Evolutionary conservation across 2,113 vertebrate species (phyloP), one percentile per base, ranked within the genome.

Genomic region (Dascyllus trimaculatus): DNA sequence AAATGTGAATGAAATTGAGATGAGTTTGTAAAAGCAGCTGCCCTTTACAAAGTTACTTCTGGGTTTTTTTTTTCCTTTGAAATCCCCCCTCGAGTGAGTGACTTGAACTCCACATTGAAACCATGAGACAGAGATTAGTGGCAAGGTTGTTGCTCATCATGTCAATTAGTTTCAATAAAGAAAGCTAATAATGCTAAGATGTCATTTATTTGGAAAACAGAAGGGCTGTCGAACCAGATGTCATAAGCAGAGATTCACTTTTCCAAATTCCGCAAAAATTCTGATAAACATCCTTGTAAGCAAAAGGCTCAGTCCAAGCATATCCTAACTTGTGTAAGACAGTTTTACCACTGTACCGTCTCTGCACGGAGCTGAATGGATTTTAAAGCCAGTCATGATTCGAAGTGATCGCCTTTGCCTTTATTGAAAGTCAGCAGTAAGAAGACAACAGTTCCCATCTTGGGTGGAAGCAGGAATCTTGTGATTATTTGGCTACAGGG

Each of bases 121-220:
- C 51, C 80, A 87, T 76, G 74, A 83, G 85, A 85, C 70, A 29
- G 65, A 68, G 22, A 81, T 85, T 75, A 85, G 65, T 4, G 4
- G 71, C 49, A 72, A 64, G 38, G 70, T 66, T 76, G 81, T 59
- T 65, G 54, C 68, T 77, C 78, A 80, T 80, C 69, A 75, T 60
- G 59, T 38, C 72, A 57, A 57, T 85, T 80, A 75, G 46, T 60
- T 48, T 68, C 51, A 80, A 73, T 66, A 63, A 69, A 48, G n/a
- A 60, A 69, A 58, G 46, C 57, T 69, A 75, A 85, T 21, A 45
- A 75, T 19, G 65, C 62, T 58, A 46, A 46, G 14, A 22, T n/a
- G 43, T 56, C 40, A 60, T 66, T 29, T 29, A 57, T 56, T 49
- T 35, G 51, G 54, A 35, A 58, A 24, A 51, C 0, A 25, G 19